Evolutionary conservation across 2,113 vertebrate species (phyloP), one percentile per base, ranked within the genome.

Genomic region (Azemiops feae): DNA sequence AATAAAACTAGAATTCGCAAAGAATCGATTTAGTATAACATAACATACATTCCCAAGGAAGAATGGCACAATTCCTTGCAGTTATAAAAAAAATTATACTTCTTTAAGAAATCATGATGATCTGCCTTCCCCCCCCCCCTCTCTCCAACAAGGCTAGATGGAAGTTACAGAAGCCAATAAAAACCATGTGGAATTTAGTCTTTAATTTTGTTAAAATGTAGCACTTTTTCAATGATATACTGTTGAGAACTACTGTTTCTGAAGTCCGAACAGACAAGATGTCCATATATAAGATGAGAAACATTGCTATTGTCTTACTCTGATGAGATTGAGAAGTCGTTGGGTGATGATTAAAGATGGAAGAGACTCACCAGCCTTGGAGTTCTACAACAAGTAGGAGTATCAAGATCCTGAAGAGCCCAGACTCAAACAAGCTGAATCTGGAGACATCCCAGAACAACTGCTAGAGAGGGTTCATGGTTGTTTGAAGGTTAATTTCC

Each of bases 41-140:
- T 6, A 69, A 52, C 34, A 34, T 53, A 14, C n/a, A 16, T 93
- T 34, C 39, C 60, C 90, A 10, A 45, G 2, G 1, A 93, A 94
- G 92, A 92, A 92, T 85, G 93, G 90, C 6, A 25, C 2, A 22
- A 74, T 12, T 58, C 91, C 1, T 92, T 94, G 50, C 52, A 87
- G 12, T 47, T 54, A 58, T 58, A 39, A 9, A 96, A 94, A 94
- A 2, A 89, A 58, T 0, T 91, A 45, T 16, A 60, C 52, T 1
- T 92, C 1, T 74, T 94, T 93, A 87, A 91, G 55, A 96, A 94
- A 94, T 94, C 92, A 93, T 87, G 22, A 92, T 11, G 92, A 90
- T 53, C 16, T 88, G 23, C 47, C 7, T 39, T 87, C n/a, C n/a
- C n/a, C n/a, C n/a, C n/a, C n/a, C n/a, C 47, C 25, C 34, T 87